Conservation (phyloP, 2,113 vertebrate genomes). For the Eulemur rufifrons region DNA sequence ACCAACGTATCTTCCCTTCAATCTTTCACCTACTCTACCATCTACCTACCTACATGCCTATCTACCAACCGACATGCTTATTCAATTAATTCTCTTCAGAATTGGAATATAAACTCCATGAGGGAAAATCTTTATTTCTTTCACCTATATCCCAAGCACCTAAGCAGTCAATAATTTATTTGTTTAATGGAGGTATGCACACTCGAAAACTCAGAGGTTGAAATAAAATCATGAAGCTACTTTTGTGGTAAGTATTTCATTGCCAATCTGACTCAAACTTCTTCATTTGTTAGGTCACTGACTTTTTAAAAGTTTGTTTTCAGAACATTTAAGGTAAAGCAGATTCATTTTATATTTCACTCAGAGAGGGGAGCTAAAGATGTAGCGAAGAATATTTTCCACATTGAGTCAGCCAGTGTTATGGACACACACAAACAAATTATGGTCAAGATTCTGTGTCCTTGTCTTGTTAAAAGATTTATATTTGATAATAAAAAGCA, state of each 20-base stretch:
- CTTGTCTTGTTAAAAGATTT: not conserved
- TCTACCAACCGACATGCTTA: not conserved
- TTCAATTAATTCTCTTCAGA: not conserved
- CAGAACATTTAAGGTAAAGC: not conserved
- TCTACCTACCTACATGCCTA: not conserved
- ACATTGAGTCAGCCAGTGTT: not conserved
- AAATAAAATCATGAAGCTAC: not conserved
- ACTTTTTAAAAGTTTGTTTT: not conserved
- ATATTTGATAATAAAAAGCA: constrained; percentile 29
- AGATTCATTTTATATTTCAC: not conserved
- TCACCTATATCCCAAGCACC: not conserved
- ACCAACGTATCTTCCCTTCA: not conserved
- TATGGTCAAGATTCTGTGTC: not conserved
- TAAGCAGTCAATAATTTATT: not conserved
- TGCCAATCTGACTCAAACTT: not conserved
- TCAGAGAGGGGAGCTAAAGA: not conserved
- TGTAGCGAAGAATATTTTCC: not conserved
- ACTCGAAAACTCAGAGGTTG: not conserved
- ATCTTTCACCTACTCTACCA: not conserved
- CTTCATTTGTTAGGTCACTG: not conserved
- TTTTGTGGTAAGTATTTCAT: not conserved
- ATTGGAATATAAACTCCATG: not conserved
- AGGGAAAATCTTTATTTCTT: not conserved
- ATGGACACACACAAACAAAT: not conserved
- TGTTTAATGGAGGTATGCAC: not conserved